phyloP scores from a whole-genome alignment of 2,888 invertebrate species.

The Epinotia nisella region DNA sequence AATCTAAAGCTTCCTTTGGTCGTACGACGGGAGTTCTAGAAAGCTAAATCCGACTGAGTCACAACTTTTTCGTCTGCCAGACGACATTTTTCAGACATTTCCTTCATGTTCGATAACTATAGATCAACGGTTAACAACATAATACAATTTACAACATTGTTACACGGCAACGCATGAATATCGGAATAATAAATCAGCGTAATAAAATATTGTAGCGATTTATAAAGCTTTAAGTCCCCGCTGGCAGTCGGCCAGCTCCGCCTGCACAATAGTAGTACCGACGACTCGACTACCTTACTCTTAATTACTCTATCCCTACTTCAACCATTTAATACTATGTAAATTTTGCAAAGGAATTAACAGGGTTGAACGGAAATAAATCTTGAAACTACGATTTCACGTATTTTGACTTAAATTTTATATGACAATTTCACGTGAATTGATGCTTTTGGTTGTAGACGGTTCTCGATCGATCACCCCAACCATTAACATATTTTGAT shows the following conservation, averaged over 20 bases:
- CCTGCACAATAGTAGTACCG: slow-evolving; percentile 80
- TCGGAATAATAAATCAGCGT: slow-evolving; percentile 64
- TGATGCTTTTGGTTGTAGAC: neutral
- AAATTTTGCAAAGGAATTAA: slow-evolving; percentile 39
- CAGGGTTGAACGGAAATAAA: slow-evolving; percentile 20
- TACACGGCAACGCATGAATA: slow-evolving; percentile 61
- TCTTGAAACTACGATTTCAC: neutral
- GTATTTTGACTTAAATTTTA: neutral
- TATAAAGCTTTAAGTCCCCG: slow-evolving; percentile 72
- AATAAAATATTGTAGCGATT: slow-evolving; percentile 75
- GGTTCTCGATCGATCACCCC: neutral
- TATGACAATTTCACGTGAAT: neutral
- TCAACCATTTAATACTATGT: slow-evolving; percentile 51
- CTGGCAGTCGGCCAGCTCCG: slow-evolving; percentile 72
- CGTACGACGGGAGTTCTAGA: neutral
- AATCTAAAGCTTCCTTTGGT: slow-evolving; percentile 18
- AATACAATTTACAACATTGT: slow-evolving; percentile 38
- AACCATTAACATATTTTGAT: neutral
- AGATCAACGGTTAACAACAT: slow-evolving; percentile 35
- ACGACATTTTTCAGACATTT: neutral
- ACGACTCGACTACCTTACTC: slow-evolving; percentile 66
- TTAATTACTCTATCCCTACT: slow-evolving; percentile 78
- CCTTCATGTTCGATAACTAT: neutral
- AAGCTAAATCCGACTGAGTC: slow-evolving; percentile 5
- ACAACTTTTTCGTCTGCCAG: slow-evolving; percentile 4